Percentiles rank a stretch among this genome's conserved stretches.
These are phyloP conservation scores for Dipodomys ordii DNA, from an alignment of 2,113 vertebrate species.

Conservation along the genomic window DNA sequence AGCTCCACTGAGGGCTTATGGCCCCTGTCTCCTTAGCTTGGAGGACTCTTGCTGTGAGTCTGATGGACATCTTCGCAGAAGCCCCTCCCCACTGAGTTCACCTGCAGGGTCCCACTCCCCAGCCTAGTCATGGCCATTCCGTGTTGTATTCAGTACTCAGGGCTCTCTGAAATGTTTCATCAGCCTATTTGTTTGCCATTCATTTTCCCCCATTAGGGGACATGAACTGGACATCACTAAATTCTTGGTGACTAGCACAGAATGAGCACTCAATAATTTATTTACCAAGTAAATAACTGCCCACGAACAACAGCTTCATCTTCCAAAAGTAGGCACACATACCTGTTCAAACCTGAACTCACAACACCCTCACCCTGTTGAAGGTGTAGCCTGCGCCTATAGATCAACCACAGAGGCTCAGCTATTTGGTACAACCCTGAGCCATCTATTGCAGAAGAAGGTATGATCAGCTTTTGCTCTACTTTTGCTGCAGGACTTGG, in stretches of 20 bases:
- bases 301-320: rapidly evolving
- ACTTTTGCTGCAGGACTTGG: neutral
- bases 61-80: too few species aligned
- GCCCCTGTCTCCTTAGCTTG: neutral
- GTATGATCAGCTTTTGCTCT: neutral
- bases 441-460: rapidly evolving
- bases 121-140: too few species aligned
- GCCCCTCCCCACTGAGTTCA: rapidly evolving
- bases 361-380: rapidly evolving
- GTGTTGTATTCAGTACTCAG: rapidly evolving
- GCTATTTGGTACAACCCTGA: rapidly evolving
- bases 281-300: neutral
- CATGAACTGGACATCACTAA: neutral
- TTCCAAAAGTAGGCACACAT: neutral
- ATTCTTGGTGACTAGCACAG: neutral
- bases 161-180: neutral
- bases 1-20: neutral
- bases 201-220: neutral
- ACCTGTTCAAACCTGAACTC: rapidly evolving
- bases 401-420: rapidly evolving
- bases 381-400: neutral
- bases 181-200: neutral
- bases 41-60: neutral
- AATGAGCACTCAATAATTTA: neutral
- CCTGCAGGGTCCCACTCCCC: rapidly evolving